Percentiles rank a stretch among this genome's conserved stretches.
Conservation (phyloP, 2,113 vertebrate genomes). For the Aleadryas rufinucha region DNA sequence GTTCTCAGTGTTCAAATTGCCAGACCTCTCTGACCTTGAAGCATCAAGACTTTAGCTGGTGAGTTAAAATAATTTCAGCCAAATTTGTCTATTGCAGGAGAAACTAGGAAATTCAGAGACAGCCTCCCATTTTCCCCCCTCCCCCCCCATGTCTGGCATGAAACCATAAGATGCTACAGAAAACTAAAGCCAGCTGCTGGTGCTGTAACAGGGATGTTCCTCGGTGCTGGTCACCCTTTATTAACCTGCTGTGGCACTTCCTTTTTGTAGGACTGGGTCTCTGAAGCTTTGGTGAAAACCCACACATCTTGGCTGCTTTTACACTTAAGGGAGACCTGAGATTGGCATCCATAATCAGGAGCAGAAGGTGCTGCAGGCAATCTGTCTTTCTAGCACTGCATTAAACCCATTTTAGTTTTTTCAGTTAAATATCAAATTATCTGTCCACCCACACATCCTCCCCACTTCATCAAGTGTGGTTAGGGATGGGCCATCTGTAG, state of each 20-base stretch:
- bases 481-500: conserved; percentile 45
- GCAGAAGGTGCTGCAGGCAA: conserved; percentile 53
- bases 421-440: conserved; percentile 51
- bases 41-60: neutral
- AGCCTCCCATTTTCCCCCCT: fast-evolving
- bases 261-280: neutral
- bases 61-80: neutral
- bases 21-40: neutral
- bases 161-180: neutral
- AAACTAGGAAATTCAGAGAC: neutral
- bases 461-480: neutral
- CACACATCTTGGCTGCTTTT: neutral
- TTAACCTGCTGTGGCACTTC: neutral
- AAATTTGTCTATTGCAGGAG: neutral
- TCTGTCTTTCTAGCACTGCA: conserved; percentile 34
- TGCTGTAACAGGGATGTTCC: neutral
- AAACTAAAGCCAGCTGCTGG: neutral
- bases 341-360: conserved; percentile 54
- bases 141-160: neutral
- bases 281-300: neutral
- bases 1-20: neutral
- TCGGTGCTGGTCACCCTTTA: neutral
- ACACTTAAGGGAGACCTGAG: conserved; percentile 33
- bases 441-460: conserved; percentile 47
- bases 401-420: conserved; percentile 43